These are phyloP conservation scores for Pollicipes pollicipes DNA, from an alignment of 1,140 invertebrate genomes.

Conservation along the genomic window DNA sequence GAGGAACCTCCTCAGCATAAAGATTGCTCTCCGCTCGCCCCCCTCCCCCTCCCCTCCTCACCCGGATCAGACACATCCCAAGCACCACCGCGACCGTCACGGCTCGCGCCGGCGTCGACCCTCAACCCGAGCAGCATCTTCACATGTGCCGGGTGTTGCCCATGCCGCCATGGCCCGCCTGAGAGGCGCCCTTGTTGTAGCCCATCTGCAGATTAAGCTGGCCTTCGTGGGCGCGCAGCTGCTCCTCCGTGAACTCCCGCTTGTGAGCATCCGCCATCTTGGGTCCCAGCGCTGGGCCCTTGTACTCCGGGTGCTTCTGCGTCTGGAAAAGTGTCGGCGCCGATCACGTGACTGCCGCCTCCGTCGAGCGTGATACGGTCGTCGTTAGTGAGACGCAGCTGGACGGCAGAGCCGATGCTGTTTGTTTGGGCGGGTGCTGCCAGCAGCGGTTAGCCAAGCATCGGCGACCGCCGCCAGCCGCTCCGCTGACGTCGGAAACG, in stretches of 20 bases:
- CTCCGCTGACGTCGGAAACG: no score
- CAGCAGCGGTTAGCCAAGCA: no score
- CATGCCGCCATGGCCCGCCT: constrained; percentile 64
- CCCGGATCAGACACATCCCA: no score
- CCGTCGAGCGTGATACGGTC: no score
- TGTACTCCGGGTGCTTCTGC: constrained; percentile 85
- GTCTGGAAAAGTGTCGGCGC: constrained; percentile 36
- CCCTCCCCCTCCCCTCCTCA: no score
- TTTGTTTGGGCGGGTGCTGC: no score
- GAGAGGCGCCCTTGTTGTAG: constrained; percentile 60
- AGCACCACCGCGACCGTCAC: no score
- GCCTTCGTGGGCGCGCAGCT: constrained; percentile 62
- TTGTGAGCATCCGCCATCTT: constrained; percentile 91
- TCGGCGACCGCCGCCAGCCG: no score
- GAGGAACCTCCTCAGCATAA: no score
- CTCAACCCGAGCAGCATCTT: constrained; percentile 20
- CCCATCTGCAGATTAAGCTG: constrained; percentile 91
- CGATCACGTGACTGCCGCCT: not conserved
- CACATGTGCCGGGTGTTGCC: constrained; percentile 92
- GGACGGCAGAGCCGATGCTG: not conserved
- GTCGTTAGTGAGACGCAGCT: no score
- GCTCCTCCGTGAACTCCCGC: constrained; percentile 82
- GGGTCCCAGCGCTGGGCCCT: constrained; percentile 68
- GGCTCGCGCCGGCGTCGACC: no score
- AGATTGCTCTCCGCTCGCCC: no score